Percentiles rank a stretch among this genome's conserved stretches.
Conservation (phyloP, 2,888 invertebrate genomes). For the Geotrupes spiniger region DNA sequence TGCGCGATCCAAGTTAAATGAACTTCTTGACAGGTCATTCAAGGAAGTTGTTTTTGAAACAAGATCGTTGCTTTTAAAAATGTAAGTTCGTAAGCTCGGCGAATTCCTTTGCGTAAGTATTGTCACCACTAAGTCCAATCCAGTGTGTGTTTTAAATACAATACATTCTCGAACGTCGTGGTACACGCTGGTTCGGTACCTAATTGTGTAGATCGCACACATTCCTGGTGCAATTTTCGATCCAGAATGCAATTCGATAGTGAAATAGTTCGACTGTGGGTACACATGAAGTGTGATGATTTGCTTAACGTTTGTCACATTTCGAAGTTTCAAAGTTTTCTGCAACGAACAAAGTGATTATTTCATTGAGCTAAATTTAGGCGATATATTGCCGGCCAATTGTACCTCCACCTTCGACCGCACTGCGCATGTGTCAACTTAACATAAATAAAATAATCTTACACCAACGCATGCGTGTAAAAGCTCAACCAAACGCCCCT, state of each 20-base stretch:
- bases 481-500: no score
- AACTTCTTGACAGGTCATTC: constrained; percentile 14
- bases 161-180: constrained; percentile 41
- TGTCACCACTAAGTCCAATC: constrained; percentile 35
- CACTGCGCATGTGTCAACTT: no score
- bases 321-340: constrained; percentile 35
- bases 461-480: no score
- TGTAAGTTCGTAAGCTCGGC: constrained; percentile 43
- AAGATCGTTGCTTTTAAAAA: constrained; percentile 30
- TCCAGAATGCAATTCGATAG: constrained; percentile 6
- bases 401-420: no score
- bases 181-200: constrained; percentile 40
- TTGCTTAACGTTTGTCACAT: constrained; percentile 37
- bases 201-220: constrained; percentile 40
- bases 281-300: constrained; percentile 36
- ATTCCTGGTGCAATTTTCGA: constrained; percentile 49
- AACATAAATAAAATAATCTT: no score
- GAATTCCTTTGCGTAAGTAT: constrained; percentile 42
- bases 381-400: no score
- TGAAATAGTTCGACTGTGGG: constrained; percentile 39
- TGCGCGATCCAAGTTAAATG: constrained; percentile 27
- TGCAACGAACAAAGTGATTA: constrained; percentile 22
- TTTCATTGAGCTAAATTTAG: no score
- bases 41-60: constrained; percentile 7
- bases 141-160: constrained; percentile 40